A percentile compares a stretch with the other conserved stretches of the same genome.
phyloP scores from a whole-genome alignment of 2,888 invertebrate genomes.

The Agriotes lineatus region DNA sequence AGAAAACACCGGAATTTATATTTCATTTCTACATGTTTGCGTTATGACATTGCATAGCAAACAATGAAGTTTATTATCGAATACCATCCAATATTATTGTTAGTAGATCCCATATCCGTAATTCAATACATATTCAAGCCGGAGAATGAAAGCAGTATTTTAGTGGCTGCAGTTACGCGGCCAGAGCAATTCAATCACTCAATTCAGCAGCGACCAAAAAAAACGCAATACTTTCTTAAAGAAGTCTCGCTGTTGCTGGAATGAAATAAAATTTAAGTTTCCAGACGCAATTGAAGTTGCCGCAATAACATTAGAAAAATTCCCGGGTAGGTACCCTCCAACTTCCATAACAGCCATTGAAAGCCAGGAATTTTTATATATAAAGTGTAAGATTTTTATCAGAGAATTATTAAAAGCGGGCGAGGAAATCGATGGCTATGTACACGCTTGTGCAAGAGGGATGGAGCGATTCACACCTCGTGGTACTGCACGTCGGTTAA shows the following conservation, averaged over 20 bases:
- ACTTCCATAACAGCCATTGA: conserved; percentile 21
- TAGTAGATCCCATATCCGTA: no score
- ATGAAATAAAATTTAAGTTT: conserved; percentile 49
- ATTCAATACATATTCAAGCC: no score
- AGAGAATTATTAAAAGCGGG: conserved; percentile 7
- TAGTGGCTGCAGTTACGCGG: neutral
- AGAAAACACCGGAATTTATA: no score
- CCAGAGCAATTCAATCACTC: conserved; percentile 15
- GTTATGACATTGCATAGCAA: no score
- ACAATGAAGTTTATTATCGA: no score
- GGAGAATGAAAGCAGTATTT: no score
- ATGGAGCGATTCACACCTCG: conserved; percentile 24
- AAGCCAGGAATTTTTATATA: conserved; percentile 22
- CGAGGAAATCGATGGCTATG: conserved; percentile 23
- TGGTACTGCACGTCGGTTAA: conserved; percentile 16
- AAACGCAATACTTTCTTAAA: conserved; percentile 7
- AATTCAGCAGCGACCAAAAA: neutral
- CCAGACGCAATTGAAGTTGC: conserved; percentile 53
- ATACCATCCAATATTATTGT: no score
- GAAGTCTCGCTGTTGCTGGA: neutral
- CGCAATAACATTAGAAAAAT: conserved; percentile 51
- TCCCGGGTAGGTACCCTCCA: conserved; percentile 10
- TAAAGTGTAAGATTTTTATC: conserved; percentile 27
- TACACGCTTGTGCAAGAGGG: conserved; percentile 10
- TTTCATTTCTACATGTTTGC: no score